Evolutionary conservation across 2,797 vertebrate species (phyloP).

Genomic region (Mallotus villosus): DNA sequence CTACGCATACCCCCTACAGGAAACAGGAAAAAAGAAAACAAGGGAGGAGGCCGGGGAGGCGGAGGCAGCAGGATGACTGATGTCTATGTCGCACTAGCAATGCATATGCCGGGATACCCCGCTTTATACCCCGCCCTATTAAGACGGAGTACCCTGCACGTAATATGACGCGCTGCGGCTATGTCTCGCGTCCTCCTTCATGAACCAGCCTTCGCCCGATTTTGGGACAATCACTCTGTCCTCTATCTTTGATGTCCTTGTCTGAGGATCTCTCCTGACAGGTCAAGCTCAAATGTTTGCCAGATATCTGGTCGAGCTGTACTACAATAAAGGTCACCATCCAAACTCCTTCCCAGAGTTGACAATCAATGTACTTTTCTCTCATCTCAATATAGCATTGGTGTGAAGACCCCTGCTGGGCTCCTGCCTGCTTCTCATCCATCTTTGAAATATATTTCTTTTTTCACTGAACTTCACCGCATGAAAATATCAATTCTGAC

Average conservation of each 20-base stretch:
- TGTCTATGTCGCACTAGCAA: no score
- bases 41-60: no score
- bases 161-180: no score
- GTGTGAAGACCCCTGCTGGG: background rate
- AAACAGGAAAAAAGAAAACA: no score
- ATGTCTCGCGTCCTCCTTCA: no score
- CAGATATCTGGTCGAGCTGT: background rate
- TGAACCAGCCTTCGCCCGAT: no score
- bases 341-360: background rate
- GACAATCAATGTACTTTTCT: background rate
- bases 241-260: background rate
- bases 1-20: no score
- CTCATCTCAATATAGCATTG: background rate
- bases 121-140: no score
- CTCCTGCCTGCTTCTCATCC: background rate
- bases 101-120: no score
- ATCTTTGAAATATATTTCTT: background rate
- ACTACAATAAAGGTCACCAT: background rate
- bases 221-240: slow-evolving; percentile 22
- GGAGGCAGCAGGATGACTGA: no score
- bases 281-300: background rate
- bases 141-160: no score
- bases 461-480: background rate
- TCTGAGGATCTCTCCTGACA: slow-evolving; percentile 11
- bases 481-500: slow-evolving; percentile 10